phyloP scores from a whole-genome alignment of 2,797 vertebrate species.

The Girardinus metallicus region DNA sequence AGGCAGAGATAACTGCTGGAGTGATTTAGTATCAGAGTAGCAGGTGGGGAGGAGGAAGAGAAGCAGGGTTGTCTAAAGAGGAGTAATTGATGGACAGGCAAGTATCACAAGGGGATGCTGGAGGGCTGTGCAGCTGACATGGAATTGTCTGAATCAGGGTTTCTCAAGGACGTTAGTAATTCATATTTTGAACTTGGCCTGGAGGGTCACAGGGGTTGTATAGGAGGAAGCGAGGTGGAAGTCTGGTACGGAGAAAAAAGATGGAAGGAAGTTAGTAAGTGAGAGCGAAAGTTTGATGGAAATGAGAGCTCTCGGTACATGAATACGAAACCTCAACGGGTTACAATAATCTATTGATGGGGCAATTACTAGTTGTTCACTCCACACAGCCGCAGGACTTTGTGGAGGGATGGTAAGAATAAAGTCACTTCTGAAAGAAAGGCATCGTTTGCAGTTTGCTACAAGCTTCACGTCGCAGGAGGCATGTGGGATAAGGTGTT shows the following conservation, averaged over 20 bases:
- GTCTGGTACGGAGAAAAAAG: constrained; percentile 30
- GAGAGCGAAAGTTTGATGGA: not conserved
- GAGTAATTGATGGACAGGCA: constrained; percentile 65
- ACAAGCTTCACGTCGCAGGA: not conserved
- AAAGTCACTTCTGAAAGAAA: not conserved
- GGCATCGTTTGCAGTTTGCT: not conserved
- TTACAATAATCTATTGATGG: not conserved
- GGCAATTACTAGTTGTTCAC: not conserved
- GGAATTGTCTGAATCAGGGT: constrained; percentile 66
- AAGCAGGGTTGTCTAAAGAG: constrained; percentile 47
- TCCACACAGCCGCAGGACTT: not conserved
- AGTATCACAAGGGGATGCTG: constrained; percentile 47
- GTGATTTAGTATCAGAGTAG: constrained; percentile 57
- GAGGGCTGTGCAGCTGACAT: constrained; percentile 46
- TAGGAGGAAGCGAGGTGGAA: constrained; percentile 22
- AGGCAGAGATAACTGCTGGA: constrained; percentile 42
- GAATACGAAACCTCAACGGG: not conserved
- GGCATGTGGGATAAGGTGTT: not conserved
- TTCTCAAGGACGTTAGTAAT: constrained; percentile 76
- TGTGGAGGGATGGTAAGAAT: not conserved
- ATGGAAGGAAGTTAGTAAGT: not conserved
- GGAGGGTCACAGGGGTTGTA: constrained; percentile 17
- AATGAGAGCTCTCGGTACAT: not conserved
- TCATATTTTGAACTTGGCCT: constrained; percentile 63
- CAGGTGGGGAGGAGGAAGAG: constrained; percentile 36